phyloP scores from a whole-genome alignment of 2,113 vertebrate species.

The Pachycephala philippinensis region DNA sequence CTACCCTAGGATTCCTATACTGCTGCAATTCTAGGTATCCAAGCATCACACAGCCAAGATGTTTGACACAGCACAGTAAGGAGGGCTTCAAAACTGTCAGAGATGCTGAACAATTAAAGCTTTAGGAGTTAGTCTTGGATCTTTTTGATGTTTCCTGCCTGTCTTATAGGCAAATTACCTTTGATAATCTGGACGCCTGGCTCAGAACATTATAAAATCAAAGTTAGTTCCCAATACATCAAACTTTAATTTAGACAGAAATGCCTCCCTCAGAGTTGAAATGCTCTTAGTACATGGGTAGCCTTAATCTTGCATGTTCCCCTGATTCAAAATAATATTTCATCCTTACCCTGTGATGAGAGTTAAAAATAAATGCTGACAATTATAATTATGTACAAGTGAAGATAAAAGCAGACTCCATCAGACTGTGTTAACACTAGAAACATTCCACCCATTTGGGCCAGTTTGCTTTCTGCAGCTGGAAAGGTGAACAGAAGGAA shows the following conservation, averaged over 20 bases:
- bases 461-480: not conserved
- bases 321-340: slow-evolving; percentile 25
- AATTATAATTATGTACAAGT: not conserved
- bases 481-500: not conserved
- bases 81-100: not conserved
- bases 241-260: slow-evolving; percentile 54
- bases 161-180: slow-evolving; percentile 8
- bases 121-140: not conserved
- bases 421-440: not conserved
- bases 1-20: not conserved
- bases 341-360: not conserved
- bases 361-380: slow-evolving; percentile 44
- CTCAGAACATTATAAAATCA: slow-evolving; percentile 50
- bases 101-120: slow-evolving; percentile 20
- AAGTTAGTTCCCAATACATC: slow-evolving; percentile 42
- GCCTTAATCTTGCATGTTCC: slow-evolving; percentile 48
- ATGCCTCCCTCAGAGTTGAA: slow-evolving; percentile 36
- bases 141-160: slow-evolving; percentile 31
- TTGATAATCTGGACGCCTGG: slow-evolving; percentile 9
- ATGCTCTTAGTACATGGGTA: slow-evolving; percentile 24
- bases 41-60: not conserved
- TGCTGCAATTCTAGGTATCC: not conserved
- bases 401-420: slow-evolving; percentile 10
- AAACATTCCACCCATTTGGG: not conserved
- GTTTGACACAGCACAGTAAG: not conserved